Base-by-base conservation (phyloP, 35 echinoderm and acorn worm species). In the Holothuria glaberrima region DNA sequence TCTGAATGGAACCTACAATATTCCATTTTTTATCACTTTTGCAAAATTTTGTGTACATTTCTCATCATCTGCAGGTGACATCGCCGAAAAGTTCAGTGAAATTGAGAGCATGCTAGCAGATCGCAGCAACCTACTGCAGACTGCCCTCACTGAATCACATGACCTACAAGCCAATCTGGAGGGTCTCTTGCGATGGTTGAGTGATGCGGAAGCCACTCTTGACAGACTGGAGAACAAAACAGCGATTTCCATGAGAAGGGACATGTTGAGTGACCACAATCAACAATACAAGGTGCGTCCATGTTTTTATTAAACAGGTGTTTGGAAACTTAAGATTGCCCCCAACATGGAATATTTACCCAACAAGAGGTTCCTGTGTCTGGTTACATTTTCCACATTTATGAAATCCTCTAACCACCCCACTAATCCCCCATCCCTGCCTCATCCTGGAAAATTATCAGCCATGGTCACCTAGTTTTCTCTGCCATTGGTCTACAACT, bases 221-320 rank as follows among this genome's bases (percentile, higher is more conserved):
- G 86, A 91, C 68, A 65, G 95, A 13, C 86, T 94, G 70, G 70
- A 96, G 30, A 85, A 96, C 88, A 91, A 80, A 59, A 94, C 92
- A 27, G 63, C 92, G 13, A 27, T 97, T 24, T 88, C 92, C 0
- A 64, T 97, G 59, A 94, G 92, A 59, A 67, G 81, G 35, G 95
- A 94, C 26, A 68, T 76, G 1, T 71, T 97, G 50, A 88, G 48
- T 57, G 95, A 97, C 52, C 56, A 65, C 25, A 79, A 92, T 32
- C 90, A 97, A 68, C 95, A 97, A 79, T 97, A 97, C 92, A 96
- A 88, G 91, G 94, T 96, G n/a, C n/a, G n/a, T n/a, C n/a, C n/a
- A 61, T 24, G 71, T 45, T 29, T 30, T 13, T 12, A 20, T 73
- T 69, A 29, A n/a, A 22, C 66, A 65, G 36, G 2, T 41, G 7